Conservation (phyloP, 64 coral and sea anemone genomes). For the Montipora capricornis region DNA sequence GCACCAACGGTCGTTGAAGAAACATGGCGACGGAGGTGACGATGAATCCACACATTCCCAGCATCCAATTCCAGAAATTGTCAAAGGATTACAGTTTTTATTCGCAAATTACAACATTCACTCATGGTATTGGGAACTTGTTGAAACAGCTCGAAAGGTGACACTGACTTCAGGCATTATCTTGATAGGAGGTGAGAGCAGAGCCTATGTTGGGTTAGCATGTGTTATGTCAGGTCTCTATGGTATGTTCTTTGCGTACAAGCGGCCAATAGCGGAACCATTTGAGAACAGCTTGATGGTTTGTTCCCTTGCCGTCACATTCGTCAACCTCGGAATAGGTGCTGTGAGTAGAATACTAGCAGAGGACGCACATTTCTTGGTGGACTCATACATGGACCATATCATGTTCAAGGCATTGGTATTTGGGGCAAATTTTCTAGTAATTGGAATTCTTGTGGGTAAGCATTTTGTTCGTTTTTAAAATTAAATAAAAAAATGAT, state of each 20-base stretch:
- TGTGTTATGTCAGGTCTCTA: background rate
- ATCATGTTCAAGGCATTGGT: too few species aligned
- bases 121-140: conserved; percentile 9
- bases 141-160: background rate
- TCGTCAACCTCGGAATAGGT: background rate
- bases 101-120: background rate
- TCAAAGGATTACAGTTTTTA: background rate
- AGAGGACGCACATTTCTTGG: too few species aligned
- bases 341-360: too few species aligned
- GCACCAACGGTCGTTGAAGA: background rate
- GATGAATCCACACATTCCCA: background rate
- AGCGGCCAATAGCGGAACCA: background rate
- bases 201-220: background rate
- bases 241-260: background rate
- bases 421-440: too few species aligned
- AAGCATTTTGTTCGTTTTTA: too few species aligned
- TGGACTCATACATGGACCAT: too few species aligned
- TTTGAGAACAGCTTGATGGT: background rate
- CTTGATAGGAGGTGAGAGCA: background rate
- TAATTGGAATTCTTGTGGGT: too few species aligned
- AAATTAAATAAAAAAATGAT: too few species aligned
- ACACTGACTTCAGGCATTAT: background rate
- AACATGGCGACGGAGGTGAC: background rate
- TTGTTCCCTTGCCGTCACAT: background rate
- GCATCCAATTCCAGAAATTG: background rate